Conservation (phyloP, 2,797 vertebrate species). For the Fringilla coelebs region DNA sequence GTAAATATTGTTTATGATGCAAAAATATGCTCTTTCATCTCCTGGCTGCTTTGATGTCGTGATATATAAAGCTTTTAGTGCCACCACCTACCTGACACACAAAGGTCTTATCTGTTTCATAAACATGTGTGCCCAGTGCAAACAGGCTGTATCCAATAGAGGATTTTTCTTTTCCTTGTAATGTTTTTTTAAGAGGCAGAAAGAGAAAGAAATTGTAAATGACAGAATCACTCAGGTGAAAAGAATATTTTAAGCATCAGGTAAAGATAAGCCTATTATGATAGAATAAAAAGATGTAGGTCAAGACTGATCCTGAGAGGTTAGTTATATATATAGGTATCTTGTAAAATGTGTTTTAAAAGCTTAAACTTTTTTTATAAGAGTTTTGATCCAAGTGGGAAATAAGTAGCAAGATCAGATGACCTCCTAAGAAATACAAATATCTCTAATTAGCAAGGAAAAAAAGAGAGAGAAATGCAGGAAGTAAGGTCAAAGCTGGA, state of each 20-base stretch:
- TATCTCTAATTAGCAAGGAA: constrained; percentile 30
- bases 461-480: background rate
- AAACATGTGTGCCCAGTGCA: constrained; percentile 68
- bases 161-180: constrained; percentile 12
- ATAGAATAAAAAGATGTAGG: constrained; percentile 23
- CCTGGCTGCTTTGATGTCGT: constrained; percentile 78
- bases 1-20: constrained; percentile 77
- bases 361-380: constrained; percentile 12
- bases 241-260: constrained; percentile 8
- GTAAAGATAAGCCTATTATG: constrained; percentile 36
- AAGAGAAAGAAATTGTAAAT: constrained; percentile 38
- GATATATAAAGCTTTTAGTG: constrained; percentile 78
- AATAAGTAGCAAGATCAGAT: constrained; percentile 49
- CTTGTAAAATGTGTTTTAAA: constrained; percentile 49
- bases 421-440: constrained; percentile 50
- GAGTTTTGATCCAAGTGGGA: constrained; percentile 57
- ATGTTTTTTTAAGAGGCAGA: constrained; percentile 36
- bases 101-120: constrained; percentile 81
- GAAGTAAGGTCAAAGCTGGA: constrained; percentile 48
- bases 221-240: constrained; percentile 15
- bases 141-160: constrained; percentile 29
- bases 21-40: constrained; percentile 86
- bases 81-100: constrained; percentile 78
- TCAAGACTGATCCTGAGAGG: constrained; percentile 20
- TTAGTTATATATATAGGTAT: constrained; percentile 48